Evolutionary conservation across 92 coral and sea anemone species (phyloP).

Genomic region (Anthopleura xanthogrammica): DNA sequence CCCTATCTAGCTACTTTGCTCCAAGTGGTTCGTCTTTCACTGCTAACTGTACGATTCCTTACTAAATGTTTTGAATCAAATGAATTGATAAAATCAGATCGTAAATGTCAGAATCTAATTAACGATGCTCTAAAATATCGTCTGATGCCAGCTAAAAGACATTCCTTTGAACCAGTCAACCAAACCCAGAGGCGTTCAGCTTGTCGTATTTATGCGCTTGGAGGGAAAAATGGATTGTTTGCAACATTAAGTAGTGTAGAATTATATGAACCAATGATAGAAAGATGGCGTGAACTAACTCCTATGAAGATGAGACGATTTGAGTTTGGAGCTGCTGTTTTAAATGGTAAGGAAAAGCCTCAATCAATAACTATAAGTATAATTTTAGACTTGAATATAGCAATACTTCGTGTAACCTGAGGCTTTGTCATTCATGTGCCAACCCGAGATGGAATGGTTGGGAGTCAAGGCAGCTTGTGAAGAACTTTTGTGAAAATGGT

Average conservation of each 20-base stretch:
- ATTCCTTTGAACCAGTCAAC: conserved; percentile 38
- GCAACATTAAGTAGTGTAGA: conserved; percentile 91
- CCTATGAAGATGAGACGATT: conserved; percentile 84
- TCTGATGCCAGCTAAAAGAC: conserved; percentile 54
- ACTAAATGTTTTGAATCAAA: conserved; percentile 65
- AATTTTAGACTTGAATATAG: too few species aligned
- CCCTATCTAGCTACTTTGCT: conserved; percentile 63
- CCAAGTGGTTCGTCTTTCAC: conserved; percentile 64
- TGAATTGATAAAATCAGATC: conserved; percentile 71
- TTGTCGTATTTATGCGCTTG: conserved; percentile 76
- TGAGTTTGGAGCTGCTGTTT: conserved; percentile 89
- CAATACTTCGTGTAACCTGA: too few species aligned
- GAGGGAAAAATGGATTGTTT: conserved; percentile 90
- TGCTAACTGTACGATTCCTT: conserved; percentile 66
- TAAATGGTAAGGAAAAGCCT: conserved; percentile 56
- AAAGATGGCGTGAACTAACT: conserved; percentile 68
- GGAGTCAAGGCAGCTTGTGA: too few species aligned
- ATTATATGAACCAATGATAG: conserved; percentile 65
- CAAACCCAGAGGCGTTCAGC: conserved; percentile 67
- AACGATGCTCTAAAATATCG: conserved; percentile 71
- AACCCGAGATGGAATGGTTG: too few species aligned
- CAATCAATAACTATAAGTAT: too few species aligned
- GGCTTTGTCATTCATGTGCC: too few species aligned
- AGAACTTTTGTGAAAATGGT: too few species aligned
- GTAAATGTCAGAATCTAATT: conserved; percentile 62